Evolutionary conservation across 2,113 vertebrate species (phyloP), one percentile per base, ranked within the genome.

Genomic region (Okapia johnstoni): DNA sequence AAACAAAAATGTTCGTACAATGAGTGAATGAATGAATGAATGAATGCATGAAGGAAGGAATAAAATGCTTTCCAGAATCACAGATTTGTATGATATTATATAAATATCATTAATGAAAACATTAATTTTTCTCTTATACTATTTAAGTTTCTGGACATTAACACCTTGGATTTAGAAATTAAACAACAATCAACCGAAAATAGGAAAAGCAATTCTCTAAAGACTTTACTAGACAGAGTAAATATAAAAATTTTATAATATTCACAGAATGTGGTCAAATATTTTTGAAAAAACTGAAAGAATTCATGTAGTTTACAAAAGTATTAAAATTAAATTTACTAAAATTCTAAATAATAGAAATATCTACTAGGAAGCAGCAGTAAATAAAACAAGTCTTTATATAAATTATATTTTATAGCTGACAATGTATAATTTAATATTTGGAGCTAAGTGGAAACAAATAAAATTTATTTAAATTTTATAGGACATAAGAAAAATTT

Each of bases 51-150:
- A 92, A n/a, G 80, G 36, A 95, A 88, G n/a, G 17, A 79, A 89
- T 80, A 19, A 93, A 96, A 94, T 95, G 52, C 94, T 96, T 98
- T 94, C 13, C 79, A 88, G 87, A 86, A 88, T 85, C 91, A 19
- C 7, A 50, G 85, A 54, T 98, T 96, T 97, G 12, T 83, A 12
- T 92, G n/a, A 87, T 93, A 60, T 21, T 88, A 50, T 13, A 77
- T 46, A 88, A 70, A 84, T 85, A n/a, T 84, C 88, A 88, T 66
- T 92, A 90, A 97, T 93, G 70, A 92, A 97, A 96, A 55, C 89
- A 54, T 92, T 98, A 50, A 86, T 94, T 97, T 98, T 92, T 77
- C 79, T 94, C 87, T 97, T 93, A 97, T 86, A 87, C 95, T 93
- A 95, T 95, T 98, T 96, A 96, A 60, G 46, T 23, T 86, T 81